phyloP scores from a whole-genome alignment of 2,888 invertebrate species.

The Limnephilus marmoratus region DNA sequence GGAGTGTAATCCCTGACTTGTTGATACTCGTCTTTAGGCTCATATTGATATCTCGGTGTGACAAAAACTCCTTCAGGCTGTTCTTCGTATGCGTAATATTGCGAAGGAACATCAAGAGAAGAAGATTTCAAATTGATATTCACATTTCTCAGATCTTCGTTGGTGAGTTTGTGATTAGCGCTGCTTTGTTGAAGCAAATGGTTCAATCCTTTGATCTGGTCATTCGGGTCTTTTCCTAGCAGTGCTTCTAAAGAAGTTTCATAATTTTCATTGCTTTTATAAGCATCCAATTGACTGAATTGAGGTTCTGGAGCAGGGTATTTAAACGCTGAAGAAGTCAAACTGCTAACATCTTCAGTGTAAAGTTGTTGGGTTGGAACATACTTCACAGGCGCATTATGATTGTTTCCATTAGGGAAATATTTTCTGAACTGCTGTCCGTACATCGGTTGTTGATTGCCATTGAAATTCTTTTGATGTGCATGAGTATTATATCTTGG shows the following conservation, averaged over 20 bases:
- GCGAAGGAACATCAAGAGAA: constrained; percentile 53
- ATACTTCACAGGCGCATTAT: neutral
- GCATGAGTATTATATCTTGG: constrained; percentile 41
- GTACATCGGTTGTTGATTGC: neutral
- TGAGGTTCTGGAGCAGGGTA: constrained; percentile 25
- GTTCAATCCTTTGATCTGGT: constrained; percentile 76
- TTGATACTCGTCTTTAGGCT: constrained; percentile 63
- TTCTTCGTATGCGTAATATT: constrained; percentile 52
- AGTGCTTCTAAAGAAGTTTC: constrained; percentile 72
- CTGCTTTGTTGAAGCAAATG: constrained; percentile 71
- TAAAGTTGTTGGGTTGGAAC: constrained; percentile 34
- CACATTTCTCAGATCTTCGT: constrained; percentile 54
- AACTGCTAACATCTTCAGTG: constrained; percentile 52
- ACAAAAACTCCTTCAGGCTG: constrained; percentile 23
- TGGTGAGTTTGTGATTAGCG: constrained; percentile 55
- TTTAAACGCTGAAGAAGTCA: constrained; percentile 43
- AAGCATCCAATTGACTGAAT: constrained; percentile 54
- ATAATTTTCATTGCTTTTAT: constrained; percentile 52
- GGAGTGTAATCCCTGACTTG: constrained; percentile 72
- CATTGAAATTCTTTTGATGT: constrained; percentile 17
- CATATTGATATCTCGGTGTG: constrained; percentile 28
- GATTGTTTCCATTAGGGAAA: neutral
- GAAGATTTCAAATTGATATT: constrained; percentile 63
- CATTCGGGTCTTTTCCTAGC: constrained; percentile 74
- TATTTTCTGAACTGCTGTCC: constrained; percentile 1